A percentile compares a stretch with the other conserved stretches of the same genome.
phyloP scores from a whole-genome alignment of 53 echinoderm and acorn worm genomes.

The Luidia sarsii region DNA sequence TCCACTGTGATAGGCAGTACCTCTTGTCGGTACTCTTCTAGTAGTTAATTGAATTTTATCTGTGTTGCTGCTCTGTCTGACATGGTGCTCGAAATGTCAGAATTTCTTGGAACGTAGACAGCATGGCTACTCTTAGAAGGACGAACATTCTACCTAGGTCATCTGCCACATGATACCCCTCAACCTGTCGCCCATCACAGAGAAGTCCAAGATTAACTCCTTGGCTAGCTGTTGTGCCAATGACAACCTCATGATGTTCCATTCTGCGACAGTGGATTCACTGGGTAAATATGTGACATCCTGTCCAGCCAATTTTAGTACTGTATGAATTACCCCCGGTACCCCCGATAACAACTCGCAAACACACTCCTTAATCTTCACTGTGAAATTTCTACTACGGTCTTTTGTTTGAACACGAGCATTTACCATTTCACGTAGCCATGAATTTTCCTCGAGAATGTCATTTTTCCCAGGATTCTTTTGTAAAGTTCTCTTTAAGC shows the following conservation, averaged over 20 bases:
- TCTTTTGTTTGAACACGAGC: background rate
- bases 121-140: slow-evolving; percentile 39
- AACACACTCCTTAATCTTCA: slow-evolving; percentile 34
- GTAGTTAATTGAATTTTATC: slow-evolving; percentile 50
- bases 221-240: too few species aligned
- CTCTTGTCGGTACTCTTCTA: slow-evolving; percentile 21
- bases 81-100: slow-evolving; percentile 48
- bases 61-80: slow-evolving; percentile 53
- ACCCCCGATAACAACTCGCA: slow-evolving; percentile 7
- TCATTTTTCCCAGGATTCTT: background rate
- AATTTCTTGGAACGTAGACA: slow-evolving; percentile 29
- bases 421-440: slow-evolving; percentile 41
- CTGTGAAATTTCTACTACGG: background rate
- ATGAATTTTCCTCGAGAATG: slow-evolving; percentile 21
- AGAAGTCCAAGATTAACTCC: background rate
- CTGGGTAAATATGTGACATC: background rate
- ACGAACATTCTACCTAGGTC: slow-evolving; percentile 1
- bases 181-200: slow-evolving; percentile 18
- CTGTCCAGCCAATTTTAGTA: slow-evolving; percentile 24
- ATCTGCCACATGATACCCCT: slow-evolving; percentile 40
- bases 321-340: slow-evolving; percentile 14
- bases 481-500: too few species aligned
- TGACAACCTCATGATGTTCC: too few species aligned
- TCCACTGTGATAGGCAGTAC: slow-evolving; percentile 27
- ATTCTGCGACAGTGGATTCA: too few species aligned